Conservation (phyloP, 2,888 invertebrate genomes). For the Eupithecia subumbrata region DNA sequence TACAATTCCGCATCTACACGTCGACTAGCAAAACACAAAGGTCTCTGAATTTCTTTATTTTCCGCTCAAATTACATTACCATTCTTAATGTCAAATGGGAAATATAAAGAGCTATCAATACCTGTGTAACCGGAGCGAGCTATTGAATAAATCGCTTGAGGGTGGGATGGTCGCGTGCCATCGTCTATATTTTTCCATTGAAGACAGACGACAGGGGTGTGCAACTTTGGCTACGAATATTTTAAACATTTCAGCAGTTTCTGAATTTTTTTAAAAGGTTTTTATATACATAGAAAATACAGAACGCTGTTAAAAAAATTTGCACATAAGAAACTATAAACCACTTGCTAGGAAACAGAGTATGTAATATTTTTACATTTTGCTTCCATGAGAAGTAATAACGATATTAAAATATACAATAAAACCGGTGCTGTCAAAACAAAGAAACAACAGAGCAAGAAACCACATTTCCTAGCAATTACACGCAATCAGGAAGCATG, state of each 20-base stretch:
- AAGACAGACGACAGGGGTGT: slow-evolving; percentile 42
- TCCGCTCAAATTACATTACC: slow-evolving; percentile 34
- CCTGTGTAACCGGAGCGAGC: slow-evolving; percentile 60
- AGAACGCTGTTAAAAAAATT: no score
- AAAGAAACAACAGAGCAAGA: slow-evolving; percentile 9
- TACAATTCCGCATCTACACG: background rate
- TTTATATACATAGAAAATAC: no score
- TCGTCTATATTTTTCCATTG: slow-evolving; percentile 35
- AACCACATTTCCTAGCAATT: slow-evolving; percentile 14
- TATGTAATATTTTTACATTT: background rate
- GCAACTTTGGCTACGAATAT: slow-evolving; percentile 30
- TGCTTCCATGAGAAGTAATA: background rate
- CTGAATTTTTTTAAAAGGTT: background rate
- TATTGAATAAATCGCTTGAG: slow-evolving; percentile 72
- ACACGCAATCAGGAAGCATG: slow-evolving; percentile 16
- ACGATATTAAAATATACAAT: background rate
- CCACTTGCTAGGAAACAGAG: background rate
- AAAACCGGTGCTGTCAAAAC: slow-evolving; percentile 1
- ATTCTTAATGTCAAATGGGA: slow-evolving; percentile 30
- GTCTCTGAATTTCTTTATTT: slow-evolving; percentile 22
- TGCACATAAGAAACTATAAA: no score
- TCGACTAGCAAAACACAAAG: slow-evolving; percentile 4
- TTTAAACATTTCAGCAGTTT: background rate
- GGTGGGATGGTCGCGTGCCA: slow-evolving; percentile 45
- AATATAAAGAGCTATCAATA: slow-evolving; percentile 60